phyloP scores from a whole-genome alignment of 2,888 invertebrate genomes.

The Oscheius sp. region DNA sequence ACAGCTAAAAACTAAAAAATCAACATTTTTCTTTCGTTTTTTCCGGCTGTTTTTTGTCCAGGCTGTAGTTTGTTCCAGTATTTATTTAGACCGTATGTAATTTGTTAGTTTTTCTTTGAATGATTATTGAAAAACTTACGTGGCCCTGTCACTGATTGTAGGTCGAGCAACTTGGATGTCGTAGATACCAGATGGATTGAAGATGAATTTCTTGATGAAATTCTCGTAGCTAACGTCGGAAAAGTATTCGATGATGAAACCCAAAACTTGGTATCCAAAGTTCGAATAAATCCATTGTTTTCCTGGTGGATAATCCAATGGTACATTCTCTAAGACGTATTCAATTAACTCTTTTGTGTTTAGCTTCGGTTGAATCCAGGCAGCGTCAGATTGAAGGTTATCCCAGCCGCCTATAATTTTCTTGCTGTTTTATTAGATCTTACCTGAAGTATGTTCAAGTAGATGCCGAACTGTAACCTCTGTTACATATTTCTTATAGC shows the following conservation, averaged over 20 bases:
- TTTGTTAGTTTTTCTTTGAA: too few relatives aligned
- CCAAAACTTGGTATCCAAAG: slow-evolving; percentile 68
- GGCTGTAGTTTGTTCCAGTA: too few relatives aligned
- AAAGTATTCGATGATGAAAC: slow-evolving; percentile 63
- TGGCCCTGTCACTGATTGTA: slow-evolving; percentile 61
- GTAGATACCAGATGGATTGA: slow-evolving; percentile 62
- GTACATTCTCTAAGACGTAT: slow-evolving; percentile 54
- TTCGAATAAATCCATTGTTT: slow-evolving; percentile 69
- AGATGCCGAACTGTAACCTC: slow-evolving; percentile 66
- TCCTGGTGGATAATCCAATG: slow-evolving; percentile 56
- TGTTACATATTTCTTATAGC: slow-evolving; percentile 62
- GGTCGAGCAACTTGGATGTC: slow-evolving; percentile 68
- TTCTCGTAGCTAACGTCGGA: slow-evolving; percentile 63
- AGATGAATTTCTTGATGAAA: slow-evolving; percentile 66
- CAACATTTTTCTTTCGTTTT: too few relatives aligned
- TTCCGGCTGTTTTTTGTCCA: too few relatives aligned
- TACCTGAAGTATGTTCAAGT: slow-evolving; percentile 67
- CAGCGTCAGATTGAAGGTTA: slow-evolving; percentile 63
- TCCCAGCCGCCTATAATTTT: slow-evolving; percentile 65
- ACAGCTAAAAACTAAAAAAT: too few relatives aligned
- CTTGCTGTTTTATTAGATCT: not conserved
- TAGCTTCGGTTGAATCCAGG: slow-evolving; percentile 68
- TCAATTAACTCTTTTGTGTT: slow-evolving; percentile 56
- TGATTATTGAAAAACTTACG: slow-evolving; percentile 41
- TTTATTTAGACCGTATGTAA: too few relatives aligned